A percentile compares a stretch with the other conserved stretches of the same genome.
phyloP scores from a whole-genome alignment of 2,113 vertebrate genomes.

The Cynocephalus volans region DNA sequence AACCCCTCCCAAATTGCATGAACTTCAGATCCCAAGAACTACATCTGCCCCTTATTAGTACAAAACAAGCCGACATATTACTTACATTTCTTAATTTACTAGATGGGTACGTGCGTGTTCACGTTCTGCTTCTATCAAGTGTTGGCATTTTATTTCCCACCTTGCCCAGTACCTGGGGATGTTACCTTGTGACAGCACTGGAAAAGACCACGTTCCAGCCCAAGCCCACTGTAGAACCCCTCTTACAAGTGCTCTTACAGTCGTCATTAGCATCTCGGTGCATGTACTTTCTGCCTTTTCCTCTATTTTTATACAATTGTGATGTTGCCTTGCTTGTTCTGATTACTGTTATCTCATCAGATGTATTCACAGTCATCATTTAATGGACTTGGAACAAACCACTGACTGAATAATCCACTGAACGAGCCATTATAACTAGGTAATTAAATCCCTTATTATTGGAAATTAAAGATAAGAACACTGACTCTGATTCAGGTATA shows the following conservation, averaged over 20 bases:
- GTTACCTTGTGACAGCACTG: background rate
- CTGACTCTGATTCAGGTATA: background rate
- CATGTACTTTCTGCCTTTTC: background rate
- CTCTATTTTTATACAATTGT: background rate
- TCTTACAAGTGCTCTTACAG: background rate
- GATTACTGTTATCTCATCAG: rapidly evolving
- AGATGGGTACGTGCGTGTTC: background rate
- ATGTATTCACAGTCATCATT: background rate
- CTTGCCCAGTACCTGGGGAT: background rate
- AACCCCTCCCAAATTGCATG: background rate
- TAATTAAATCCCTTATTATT: background rate
- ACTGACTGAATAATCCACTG: background rate
- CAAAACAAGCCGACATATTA: background rate
- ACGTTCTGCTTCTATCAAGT: rapidly evolving
- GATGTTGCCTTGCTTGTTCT: background rate
- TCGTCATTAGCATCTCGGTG: background rate
- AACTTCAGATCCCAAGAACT: too few species aligned
- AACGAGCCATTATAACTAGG: background rate
- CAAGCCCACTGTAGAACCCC: rapidly evolving
- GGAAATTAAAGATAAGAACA: background rate
- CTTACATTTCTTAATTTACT: background rate
- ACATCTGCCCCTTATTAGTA: rapidly evolving
- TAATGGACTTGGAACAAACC: background rate
- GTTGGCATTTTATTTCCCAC: background rate
- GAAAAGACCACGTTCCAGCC: background rate